Percentiles rank a stretch among this genome's conserved stretches.
These are phyloP conservation scores for Polydrusus tereticollis DNA, from an alignment of 2,888 invertebrate genomes.

Conservation along the genomic window DNA sequence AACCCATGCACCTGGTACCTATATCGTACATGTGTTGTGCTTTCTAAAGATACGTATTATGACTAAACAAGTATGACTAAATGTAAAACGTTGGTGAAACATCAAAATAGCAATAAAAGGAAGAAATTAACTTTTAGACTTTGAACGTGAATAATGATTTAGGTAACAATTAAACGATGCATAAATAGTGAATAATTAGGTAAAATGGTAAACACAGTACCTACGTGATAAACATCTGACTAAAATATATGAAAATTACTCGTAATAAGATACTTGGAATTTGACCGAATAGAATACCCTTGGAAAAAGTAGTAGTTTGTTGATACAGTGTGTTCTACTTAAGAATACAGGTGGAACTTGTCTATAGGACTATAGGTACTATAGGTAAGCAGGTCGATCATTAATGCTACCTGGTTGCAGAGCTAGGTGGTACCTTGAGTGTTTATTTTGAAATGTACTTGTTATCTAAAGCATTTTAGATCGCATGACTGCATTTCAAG, in stretches of 20 bases:
- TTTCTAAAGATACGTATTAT: neutral
- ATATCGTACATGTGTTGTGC: no score
- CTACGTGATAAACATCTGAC: neutral
- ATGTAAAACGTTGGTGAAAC: neutral
- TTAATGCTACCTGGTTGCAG: no score
- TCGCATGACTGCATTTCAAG: no score
- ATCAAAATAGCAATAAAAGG: neutral
- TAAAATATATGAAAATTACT: neutral
- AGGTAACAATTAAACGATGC: neutral
- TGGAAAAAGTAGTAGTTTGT: neutral
- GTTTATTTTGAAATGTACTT: no score
- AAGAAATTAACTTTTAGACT: neutral
- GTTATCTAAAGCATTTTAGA: no score
- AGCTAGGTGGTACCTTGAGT: no score
- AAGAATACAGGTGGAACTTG: neutral
- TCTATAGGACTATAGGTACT: no score
- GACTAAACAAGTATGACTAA: neutral
- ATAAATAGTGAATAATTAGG: no score
- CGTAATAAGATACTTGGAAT: neutral
- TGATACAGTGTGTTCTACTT: neutral
- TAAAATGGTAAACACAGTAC: neutral
- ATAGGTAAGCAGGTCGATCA: no score
- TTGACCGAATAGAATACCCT: slow-evolving; percentile 4
- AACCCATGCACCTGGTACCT: no score
- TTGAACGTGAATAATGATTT: neutral